Evolutionary conservation across 2,888 invertebrate genomes (phyloP), one percentile per base, ranked within the genome.

Genomic region (Galerucella pusilla): DNA sequence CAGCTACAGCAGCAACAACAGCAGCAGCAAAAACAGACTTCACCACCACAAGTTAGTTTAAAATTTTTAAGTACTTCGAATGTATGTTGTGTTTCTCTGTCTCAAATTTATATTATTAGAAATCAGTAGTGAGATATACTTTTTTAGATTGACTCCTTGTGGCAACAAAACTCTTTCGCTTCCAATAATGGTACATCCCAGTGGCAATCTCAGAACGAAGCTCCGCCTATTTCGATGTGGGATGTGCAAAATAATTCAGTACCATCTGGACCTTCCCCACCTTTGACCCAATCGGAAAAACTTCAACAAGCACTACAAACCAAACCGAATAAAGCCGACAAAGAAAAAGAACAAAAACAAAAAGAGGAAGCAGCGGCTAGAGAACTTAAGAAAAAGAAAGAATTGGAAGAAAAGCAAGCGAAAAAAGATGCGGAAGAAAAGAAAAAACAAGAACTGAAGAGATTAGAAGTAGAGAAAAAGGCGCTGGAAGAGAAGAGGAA

Each of bases 361-460:
- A 83, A 83, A 76, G 84, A 86, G 78, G 87, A 89, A 76, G 84
- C 86, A 64, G 86, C 87, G 74, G 87, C 87, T 59, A 89, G 88
- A 69, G 89, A 90, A 80, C 85, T 87, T 68, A 90, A 89, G 78
- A 89, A 89, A 78, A 85, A 88, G 68, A 88, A 88, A 75, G 89
- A 90, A 77, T 84, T 86, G 75, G 85, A 90, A 68, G 88, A 90
- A 75, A 87, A 88, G 75, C 85, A 84, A 75, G 84, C 83, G n/a
- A 89, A 89, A 72, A 89, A 88, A 77, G 89, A 90, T 25, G 89
- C 88, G 1, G 89, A 89, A 61, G 89, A 89, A 72, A 89, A 88
- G 77, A 85, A 88, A 49, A 89, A 89, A 78, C 89, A 89, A 76
- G 90, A 90, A 75, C 89, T 89, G 71, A 87, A 87, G 72, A 87